A percentile compares a stretch with the other conserved stretches of the same genome.
Conservation (phyloP, 2,797 vertebrate genomes). For the Florisuga fusca region DNA sequence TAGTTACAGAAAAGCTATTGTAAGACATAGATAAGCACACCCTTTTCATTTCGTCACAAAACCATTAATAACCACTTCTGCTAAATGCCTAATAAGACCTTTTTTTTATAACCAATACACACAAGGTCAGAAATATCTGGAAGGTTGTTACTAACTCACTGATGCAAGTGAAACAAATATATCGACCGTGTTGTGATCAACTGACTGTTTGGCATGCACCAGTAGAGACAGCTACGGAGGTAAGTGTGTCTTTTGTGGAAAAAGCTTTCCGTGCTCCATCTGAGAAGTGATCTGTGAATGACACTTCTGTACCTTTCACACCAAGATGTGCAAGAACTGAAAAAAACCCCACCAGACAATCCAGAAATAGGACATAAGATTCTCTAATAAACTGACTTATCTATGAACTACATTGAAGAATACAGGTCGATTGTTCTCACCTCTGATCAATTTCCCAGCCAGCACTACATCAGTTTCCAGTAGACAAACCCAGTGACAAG, state of each 20-base stretch:
- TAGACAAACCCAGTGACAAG: not conserved
- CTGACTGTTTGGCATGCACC: not conserved
- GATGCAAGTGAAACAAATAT: not conserved
- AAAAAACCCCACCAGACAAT: not conserved
- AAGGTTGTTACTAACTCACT: not conserved
- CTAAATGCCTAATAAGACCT: not conserved
- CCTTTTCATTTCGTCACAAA: not conserved
- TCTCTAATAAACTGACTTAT: not conserved
- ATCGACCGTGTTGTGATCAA: not conserved
- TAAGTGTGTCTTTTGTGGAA: not conserved
- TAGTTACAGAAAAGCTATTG: not conserved
- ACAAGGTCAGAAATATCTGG: not conserved
- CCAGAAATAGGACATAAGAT: not conserved
- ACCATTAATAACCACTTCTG: not conserved
- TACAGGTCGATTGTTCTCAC: not conserved
- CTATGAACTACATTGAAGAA: not conserved
- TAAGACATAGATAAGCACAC: not conserved
- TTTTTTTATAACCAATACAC: not conserved
- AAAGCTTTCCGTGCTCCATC: not conserved
- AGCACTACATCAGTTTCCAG: not conserved
- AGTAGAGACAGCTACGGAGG: not conserved
- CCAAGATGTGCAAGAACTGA: not conserved
- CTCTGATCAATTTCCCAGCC: not conserved
- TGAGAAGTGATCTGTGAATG: not conserved
- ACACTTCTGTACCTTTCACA: not conserved